Evolutionary conservation across 1,140 invertebrate genomes (phyloP), one percentile per base, ranked within the genome.

Genomic region (Drosophila kikkawai): DNA sequence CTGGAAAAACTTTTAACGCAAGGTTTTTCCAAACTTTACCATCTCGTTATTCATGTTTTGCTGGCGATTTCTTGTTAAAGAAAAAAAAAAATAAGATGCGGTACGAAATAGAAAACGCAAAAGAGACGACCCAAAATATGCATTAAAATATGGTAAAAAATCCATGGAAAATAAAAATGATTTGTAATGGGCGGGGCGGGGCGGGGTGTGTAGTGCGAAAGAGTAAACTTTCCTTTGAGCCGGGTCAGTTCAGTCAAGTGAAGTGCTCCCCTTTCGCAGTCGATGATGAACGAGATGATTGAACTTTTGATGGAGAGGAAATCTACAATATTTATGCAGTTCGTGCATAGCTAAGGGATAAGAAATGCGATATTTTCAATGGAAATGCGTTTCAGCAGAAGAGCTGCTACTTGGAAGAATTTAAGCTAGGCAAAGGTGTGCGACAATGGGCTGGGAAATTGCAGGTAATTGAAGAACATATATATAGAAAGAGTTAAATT

Each of bases 11-110:
- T 70, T 64, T 51, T n/a, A 53, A 44, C 48, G 41, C 58, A 75
- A 39, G 32, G 39, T 47, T 51, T 50, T 41, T n/a, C 63, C 36
- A 39, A 61, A 34, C 56, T 17, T 44, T 39, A 15, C 41, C 60
- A 29, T 48, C 70, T 59, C 47, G 73, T 71, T 77, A 71, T 73
- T 81, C 64, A 67, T 75, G 75, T 82, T 79, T 64, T 74, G 37
- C 48, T 71, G 42, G 56, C 67, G 61, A 65, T 71, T 81, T 81
- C 45, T 65, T 67, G 58, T 47, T 67, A 79, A 61, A 60, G 13
- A 58, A 44, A 32, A 19, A 32, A 19, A 29, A 13, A 37, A 44
- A 22, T 22, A 17, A 47, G n/a, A 45, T 2, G 9, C 12, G 6
- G 6, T 12, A 17, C 50, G 50, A 17, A 39, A 37, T 55, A 55